Evolutionary conservation across 1,140 invertebrate species (phyloP).

Genomic region (Papilio glaucus): DNA sequence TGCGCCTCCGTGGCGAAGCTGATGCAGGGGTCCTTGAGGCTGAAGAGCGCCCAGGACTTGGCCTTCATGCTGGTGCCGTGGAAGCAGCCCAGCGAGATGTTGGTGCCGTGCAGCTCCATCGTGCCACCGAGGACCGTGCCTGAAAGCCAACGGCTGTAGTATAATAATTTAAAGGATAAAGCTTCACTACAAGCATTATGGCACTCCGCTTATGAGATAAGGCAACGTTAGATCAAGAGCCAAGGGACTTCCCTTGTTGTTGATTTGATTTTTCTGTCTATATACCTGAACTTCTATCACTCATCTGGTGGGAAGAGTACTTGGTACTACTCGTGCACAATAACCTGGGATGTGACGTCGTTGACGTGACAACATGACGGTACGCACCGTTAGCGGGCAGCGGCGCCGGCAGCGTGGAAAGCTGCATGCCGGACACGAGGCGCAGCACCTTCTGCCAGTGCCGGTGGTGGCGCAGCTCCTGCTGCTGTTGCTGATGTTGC

Average conservation of each 20-base stretch:
- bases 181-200: too few species aligned
- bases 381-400: slow-evolving; percentile 85
- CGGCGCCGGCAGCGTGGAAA: slow-evolving; percentile 88
- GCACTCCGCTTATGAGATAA: too few species aligned
- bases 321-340: too few species aligned
- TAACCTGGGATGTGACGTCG: neutral
- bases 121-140: slow-evolving; percentile 96
- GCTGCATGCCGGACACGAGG: slow-evolving; percentile 89
- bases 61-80: slow-evolving; percentile 98
- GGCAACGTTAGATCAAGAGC: too few species aligned
- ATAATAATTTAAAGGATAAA: neutral
- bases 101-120: slow-evolving; percentile 94
- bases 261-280: too few species aligned
- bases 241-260: too few species aligned
- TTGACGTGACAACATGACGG: neutral
- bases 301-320: too few species aligned
- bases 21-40: slow-evolving; percentile 96
- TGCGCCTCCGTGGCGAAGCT: slow-evolving; percentile 98
- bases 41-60: slow-evolving; percentile 98
- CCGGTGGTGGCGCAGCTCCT: slow-evolving; percentile 90
- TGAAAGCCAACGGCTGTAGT: slow-evolving; percentile 47
- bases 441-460: slow-evolving; percentile 94
- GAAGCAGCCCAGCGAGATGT: slow-evolving; percentile 98
- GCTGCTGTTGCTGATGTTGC: slow-evolving; percentile 37
- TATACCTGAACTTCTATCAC: too few species aligned